These are phyloP conservation scores for Metopia argyrocephala DNA, from an alignment of 2,888 invertebrate species.

Conservation along the genomic window DNA sequence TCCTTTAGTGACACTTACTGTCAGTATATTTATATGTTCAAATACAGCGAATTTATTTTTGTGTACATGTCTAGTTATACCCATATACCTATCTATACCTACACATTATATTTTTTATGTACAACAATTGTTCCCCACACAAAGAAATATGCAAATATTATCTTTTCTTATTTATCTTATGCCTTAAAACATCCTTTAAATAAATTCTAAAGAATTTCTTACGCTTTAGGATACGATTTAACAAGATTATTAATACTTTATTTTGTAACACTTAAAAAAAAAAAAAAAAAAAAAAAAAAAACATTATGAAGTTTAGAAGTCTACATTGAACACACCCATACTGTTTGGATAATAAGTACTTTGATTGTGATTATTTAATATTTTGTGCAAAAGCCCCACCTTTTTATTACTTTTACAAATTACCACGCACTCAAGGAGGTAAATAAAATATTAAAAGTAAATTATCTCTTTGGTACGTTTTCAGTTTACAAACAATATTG, in stretches of 20 bases:
- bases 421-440: neutral
- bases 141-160: neutral
- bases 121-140: neutral
- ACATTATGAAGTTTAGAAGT: neutral
- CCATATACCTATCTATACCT: neutral
- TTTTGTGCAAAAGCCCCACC: neutral
- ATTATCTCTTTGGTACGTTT: neutral
- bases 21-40: no score
- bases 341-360: neutral
- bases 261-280: neutral
- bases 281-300: neutral
- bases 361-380: neutral
- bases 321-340: neutral
- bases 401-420: neutral
- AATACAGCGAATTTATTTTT: no score
- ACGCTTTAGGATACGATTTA: neutral
- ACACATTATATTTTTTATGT: neutral
- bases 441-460: neutral
- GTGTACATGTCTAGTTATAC: neutral
- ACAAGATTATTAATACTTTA: constrained; percentile 4
- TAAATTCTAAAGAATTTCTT: neutral
- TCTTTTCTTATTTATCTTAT: constrained; percentile 3
- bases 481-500: neutral
- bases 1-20: no score
- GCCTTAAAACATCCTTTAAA: neutral